Evolutionary conservation across 1,140 invertebrate genomes (phyloP).

Genomic region (Pectinophora gossypiella): DNA sequence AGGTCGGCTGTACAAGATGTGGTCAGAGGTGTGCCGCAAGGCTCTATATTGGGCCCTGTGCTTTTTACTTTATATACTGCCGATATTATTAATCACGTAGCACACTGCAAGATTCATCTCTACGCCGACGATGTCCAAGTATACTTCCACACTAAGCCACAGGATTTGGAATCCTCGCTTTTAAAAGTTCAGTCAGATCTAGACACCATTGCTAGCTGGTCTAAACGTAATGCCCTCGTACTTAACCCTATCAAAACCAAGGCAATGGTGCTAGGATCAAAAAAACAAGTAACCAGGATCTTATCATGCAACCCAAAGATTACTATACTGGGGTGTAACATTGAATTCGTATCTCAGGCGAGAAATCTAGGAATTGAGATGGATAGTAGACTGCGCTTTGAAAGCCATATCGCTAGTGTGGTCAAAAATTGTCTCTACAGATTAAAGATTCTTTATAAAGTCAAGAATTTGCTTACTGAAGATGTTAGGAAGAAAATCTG

Average conservation of each 20-base stretch:
- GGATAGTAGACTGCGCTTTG: slow-evolving; percentile 5
- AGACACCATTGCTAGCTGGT: not conserved
- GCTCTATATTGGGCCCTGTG: not conserved
- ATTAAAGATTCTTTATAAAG: slow-evolving; percentile 4
- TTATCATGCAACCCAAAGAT: not conserved
- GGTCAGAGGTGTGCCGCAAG: not conserved
- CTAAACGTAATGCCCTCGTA: not conserved
- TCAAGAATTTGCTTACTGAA: not conserved
- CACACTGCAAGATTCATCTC: slow-evolving; percentile 3
- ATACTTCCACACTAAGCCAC: not conserved
- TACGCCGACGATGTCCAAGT: slow-evolving; percentile 11
- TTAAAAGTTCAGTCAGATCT: not conserved
- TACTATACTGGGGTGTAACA: not conserved
- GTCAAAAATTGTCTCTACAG: slow-evolving; percentile 6
- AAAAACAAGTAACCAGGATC: not conserved
- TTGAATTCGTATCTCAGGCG: slow-evolving; percentile 1
- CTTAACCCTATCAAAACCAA: not conserved
- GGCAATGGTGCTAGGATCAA: not conserved
- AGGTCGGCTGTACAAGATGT: not conserved
- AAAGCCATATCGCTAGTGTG: not conserved
- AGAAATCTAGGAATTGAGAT: slow-evolving; percentile 8
- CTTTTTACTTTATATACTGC: not conserved
- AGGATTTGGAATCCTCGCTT: not conserved
- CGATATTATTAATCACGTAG: not conserved
- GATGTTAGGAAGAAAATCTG: not conserved